Conservation (phyloP, 2,797 vertebrate genomes). For the Spinus olivaceus region DNA sequence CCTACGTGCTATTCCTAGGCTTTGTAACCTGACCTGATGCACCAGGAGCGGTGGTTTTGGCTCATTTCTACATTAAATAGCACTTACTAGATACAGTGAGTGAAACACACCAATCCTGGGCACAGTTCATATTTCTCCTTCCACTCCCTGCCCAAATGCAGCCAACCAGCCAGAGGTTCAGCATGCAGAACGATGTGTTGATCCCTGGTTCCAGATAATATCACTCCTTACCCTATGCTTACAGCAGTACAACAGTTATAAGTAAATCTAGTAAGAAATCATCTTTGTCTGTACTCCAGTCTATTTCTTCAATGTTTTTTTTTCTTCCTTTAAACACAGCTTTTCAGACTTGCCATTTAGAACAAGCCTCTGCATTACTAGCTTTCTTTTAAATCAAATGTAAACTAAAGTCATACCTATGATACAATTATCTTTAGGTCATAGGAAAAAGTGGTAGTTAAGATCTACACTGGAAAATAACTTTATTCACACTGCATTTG, state of each 20-base stretch:
- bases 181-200: fast-evolving
- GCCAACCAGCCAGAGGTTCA: neutral
- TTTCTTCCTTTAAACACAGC: neutral
- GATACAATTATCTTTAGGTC: neutral
- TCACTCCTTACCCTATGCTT: neutral
- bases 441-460: neutral
- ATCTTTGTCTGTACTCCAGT: neutral
- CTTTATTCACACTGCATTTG: neutral
- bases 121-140: neutral
- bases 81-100: neutral
- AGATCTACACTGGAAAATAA: neutral
- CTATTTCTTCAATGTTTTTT: neutral
- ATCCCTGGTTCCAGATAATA: fast-evolving
- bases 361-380: neutral
- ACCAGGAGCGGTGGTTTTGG: fast-evolving
- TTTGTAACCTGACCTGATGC: neutral
- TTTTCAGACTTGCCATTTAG: neutral
- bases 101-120: neutral
- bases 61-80: neutral
- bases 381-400: neutral
- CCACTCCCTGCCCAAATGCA: neutral
- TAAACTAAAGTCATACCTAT: neutral
- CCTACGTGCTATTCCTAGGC: neutral
- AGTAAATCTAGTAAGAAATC: neutral
- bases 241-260: neutral